A percentile compares a stretch with the other conserved stretches of the same genome.
Evolutionary conservation across 2,113 vertebrate genomes (phyloP).

Genomic region (Serilophus lunatus): DNA sequence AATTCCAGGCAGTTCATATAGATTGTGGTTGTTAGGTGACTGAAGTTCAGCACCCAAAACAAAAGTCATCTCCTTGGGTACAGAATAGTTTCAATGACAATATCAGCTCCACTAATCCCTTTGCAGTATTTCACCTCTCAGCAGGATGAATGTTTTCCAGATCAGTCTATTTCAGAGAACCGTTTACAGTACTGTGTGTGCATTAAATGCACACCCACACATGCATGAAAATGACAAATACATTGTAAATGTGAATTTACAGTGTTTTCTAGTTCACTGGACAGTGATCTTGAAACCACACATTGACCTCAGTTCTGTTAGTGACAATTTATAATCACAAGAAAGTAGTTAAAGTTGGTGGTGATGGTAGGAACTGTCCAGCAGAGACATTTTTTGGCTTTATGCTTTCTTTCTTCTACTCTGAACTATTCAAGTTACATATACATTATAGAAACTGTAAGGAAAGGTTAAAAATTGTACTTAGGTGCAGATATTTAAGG

Average conservation of each 20-base stretch:
- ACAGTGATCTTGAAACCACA: background rate
- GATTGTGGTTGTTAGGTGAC: background rate
- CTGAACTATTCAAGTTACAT: background rate
- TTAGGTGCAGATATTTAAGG: background rate
- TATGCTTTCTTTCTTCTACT: background rate
- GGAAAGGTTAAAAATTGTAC: background rate
- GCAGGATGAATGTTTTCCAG: background rate
- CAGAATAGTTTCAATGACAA: background rate
- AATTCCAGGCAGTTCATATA: background rate
- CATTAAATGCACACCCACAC: rapidly evolving
- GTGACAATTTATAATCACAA: background rate
- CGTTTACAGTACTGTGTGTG: background rate
- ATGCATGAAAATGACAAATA: background rate
- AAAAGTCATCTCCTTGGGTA: background rate
- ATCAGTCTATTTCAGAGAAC: background rate
- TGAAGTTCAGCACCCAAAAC: background rate
- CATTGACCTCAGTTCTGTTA: background rate
- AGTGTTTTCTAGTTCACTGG: background rate
- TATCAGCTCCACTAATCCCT: background rate
- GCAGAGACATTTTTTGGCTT: background rate
- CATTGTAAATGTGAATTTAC: background rate
- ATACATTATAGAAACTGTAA: background rate
- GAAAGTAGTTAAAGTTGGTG: background rate
- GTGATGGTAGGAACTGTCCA: background rate
- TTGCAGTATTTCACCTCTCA: background rate